These are phyloP conservation scores for Setophaga petechia DNA, from an alignment of 2,113 vertebrate species.

Conservation along the genomic window DNA sequence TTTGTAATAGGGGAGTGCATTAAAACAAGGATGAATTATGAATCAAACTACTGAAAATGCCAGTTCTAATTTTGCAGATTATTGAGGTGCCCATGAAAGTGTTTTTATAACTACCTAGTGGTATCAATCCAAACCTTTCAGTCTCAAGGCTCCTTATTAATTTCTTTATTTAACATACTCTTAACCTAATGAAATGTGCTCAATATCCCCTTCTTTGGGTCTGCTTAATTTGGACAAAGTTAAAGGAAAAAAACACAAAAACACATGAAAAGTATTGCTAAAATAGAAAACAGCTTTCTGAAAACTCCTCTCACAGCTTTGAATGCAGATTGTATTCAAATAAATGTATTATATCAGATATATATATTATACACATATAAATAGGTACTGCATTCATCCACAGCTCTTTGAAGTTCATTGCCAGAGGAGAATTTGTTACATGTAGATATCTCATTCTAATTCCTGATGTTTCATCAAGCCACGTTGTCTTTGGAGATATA, in stretches of 20 bases:
- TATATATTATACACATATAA: background rate
- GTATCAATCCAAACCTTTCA: background rate
- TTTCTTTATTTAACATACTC: background rate
- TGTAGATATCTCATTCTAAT: constrained; percentile 46
- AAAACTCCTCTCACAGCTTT: background rate
- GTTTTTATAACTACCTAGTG: background rate
- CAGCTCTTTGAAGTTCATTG: constrained; percentile 10
- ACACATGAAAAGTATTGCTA: background rate
- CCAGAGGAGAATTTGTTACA: constrained; percentile 3
- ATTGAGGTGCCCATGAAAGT: background rate
- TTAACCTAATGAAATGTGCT: background rate
- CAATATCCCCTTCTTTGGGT: background rate
- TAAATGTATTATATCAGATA: too few relatives aligned
- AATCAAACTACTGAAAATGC: background rate
- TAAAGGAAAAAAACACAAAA: background rate
- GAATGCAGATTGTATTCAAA: background rate
- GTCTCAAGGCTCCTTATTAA: background rate
- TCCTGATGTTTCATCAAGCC: constrained; percentile 27
- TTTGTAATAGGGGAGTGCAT: background rate
- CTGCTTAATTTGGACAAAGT: background rate
- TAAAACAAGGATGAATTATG: background rate
- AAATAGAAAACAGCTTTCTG: background rate
- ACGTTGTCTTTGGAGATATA: constrained; percentile 28
- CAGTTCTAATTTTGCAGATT: background rate
- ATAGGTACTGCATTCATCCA: background rate